These are phyloP conservation scores for Pagrus major DNA, from an alignment of 2,113 vertebrate genomes.

Conservation along the genomic window DNA sequence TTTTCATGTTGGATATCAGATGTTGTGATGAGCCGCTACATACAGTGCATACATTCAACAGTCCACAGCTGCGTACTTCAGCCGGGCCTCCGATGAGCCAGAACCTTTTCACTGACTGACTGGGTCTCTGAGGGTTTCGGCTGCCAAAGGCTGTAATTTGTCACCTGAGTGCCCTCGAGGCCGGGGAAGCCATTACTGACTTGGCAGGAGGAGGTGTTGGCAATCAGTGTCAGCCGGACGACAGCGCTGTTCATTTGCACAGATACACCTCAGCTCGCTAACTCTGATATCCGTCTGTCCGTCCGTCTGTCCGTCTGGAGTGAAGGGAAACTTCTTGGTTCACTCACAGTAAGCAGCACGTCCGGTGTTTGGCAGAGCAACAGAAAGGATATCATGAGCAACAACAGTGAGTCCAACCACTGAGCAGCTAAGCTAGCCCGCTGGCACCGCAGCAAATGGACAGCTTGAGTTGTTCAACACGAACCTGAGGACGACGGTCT, in stretches of 20 bases:
- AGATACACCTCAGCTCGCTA: conserved; percentile 3
- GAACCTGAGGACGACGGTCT: no score
- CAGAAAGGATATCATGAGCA: background rate
- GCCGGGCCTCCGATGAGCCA: background rate
- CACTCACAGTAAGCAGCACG: background rate
- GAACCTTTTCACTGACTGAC: conserved; percentile 10
- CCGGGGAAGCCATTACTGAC: conserved; percentile 53
- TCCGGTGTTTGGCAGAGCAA: background rate
- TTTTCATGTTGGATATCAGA: background rate
- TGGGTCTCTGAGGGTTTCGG: background rate
- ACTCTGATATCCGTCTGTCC: background rate
- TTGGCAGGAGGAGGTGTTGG: conserved; percentile 49
- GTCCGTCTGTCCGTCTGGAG: background rate
- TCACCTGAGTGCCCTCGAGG: conserved; percentile 59
- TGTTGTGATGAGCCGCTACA: background rate
- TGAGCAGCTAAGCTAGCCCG: no score
- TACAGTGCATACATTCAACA: background rate
- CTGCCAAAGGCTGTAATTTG: conserved; percentile 59
- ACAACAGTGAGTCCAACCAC: no score
- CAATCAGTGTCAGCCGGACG: conserved; percentile 54
- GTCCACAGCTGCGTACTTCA: conserved; percentile 49
- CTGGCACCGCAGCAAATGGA: no score
- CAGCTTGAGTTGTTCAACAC: no score
- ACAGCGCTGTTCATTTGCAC: conserved; percentile 34
- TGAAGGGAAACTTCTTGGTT: background rate